Evolutionary conservation across 2,113 vertebrate genomes (phyloP), one percentile per base, ranked within the genome.

Genomic region (Colinus virginianus): DNA sequence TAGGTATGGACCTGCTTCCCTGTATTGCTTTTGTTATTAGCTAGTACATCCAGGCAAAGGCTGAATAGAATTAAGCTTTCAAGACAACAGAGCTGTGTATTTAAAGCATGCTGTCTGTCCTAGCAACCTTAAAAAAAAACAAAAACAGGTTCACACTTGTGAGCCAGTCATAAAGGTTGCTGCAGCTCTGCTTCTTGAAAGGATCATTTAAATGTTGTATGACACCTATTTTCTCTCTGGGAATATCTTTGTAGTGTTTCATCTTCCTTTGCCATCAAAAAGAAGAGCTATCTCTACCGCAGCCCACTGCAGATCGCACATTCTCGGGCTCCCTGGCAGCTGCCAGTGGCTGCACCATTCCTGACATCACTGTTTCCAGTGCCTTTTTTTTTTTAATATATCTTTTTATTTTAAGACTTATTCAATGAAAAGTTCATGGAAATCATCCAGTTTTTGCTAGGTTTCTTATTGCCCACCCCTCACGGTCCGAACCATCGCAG

Each of bases 201-300:
- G 78, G 74, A 84, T 88, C 95, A n/a, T 94, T 96, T 97, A 97
- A 97, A 97, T 97, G 96, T 97, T 97, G 94, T 89, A 97, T 97
- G 94, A 79, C 48, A 42, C 95, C 84, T 94, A 88, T 95, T 94
- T 84, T 93, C 96, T 97, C 96, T 90, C 86, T 64, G 78, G 96
- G 94, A 96, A 75, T 90, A 90, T 78, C 79, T 55, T 42, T 48
- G 83, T 78, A 46, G 82, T 34, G 66, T 97, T 97, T 97, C 97
- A 97, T 97, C 97, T 96, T 80, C 55, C 15, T 74, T 78, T 79
- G 63, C 87, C 87, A 93, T 92, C 93, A 95, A 96, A 97, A 96
- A 95, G 90, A 82, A 75, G 13, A 87, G 70, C 88, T 32, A 71
- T 86, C 85, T 92, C 69, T 86, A 91, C 88, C 86, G 42, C 74